Base-by-base conservation (phyloP, 1,140 invertebrate species). In the Anagrus nilaparvatae region DNA sequence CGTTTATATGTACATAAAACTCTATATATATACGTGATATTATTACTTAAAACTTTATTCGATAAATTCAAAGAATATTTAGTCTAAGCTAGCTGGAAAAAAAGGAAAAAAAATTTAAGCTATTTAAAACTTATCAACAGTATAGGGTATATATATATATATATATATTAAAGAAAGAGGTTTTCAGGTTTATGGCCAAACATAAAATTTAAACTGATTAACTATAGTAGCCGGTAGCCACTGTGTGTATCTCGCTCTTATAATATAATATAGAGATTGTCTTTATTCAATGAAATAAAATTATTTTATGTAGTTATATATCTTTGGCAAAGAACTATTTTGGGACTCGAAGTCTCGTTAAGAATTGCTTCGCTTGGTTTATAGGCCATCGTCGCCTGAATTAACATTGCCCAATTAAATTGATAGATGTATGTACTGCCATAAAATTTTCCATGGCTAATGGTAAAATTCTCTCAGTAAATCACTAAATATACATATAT, bases 191-290 rank as follows among this genome's bases (percentile, higher is more conserved):
- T 69, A 67, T 69, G 58, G 64, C 52, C 43, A 59, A 58, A 65
- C 63, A 69, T 69, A 69, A 69, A 67, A 63, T 69, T 65, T 67
- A 69, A 67, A 69, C 66, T 67, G 66, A 69, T 69, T 69, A 69
- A 69, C 66, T 61, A 63, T 67, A 58, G 63, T 62, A 58, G 55
- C 59, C 59, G 59, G 56, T 53, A 44, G 47, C 36, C 48, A 51
- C 56, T 50, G 47, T 52, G n/a, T 20, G 29, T n/a, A 24, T 21
- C 41, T 49, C 49, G 40, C 54, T 59, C 57, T 59, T 58, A 64
- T 65, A 63, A 66, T 65, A 62, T 64, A 58, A 55, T 62, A 61
- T 61, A 56, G 58, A 34, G 37, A 30, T 13, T 35, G 43, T 24
- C 40, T 44, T 39, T 13, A 43, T 24, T 27, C 16, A 42, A 16